These are phyloP conservation scores for Macrophya annulata DNA, from an alignment of 2,888 invertebrate genomes.

Conservation along the genomic window DNA sequence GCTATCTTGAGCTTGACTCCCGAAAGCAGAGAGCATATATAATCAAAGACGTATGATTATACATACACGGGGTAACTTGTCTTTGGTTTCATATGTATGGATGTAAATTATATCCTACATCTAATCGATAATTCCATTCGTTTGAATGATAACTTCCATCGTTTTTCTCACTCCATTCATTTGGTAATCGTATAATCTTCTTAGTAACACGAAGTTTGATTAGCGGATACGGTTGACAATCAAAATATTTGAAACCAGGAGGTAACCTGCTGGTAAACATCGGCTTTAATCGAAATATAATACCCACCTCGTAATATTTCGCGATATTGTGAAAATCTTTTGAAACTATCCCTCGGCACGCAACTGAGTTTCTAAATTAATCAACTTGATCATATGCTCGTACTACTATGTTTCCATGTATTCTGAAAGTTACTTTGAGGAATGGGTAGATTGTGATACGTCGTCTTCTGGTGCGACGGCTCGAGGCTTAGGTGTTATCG, in stretches of 20 bases:
- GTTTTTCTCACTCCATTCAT: too few relatives aligned
- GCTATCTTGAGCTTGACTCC: neutral
- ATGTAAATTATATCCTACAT: neutral
- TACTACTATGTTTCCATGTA: neutral
- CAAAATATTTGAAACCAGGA: neutral
- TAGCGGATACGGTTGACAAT: neutral
- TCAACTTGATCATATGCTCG: neutral
- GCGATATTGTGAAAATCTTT: neutral
- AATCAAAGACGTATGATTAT: neutral
- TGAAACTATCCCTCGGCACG: neutral
- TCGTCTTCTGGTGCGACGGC: neutral
- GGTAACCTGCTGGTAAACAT: too few relatives aligned
- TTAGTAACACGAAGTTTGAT: too few relatives aligned
- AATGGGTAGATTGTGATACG: neutral
- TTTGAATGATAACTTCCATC: neutral
- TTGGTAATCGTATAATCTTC: too few relatives aligned
- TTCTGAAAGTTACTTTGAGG: neutral
- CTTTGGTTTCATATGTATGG: neutral
- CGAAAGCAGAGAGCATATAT: neutral
- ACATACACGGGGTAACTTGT: neutral
- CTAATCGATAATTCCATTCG: neutral
- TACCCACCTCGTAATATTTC: neutral
- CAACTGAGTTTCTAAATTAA: neutral
- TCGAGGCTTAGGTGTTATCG: neutral
- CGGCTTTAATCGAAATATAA: neutral